phyloP scores from a whole-genome alignment of 2,888 invertebrate species.

The Aquatica leii region DNA sequence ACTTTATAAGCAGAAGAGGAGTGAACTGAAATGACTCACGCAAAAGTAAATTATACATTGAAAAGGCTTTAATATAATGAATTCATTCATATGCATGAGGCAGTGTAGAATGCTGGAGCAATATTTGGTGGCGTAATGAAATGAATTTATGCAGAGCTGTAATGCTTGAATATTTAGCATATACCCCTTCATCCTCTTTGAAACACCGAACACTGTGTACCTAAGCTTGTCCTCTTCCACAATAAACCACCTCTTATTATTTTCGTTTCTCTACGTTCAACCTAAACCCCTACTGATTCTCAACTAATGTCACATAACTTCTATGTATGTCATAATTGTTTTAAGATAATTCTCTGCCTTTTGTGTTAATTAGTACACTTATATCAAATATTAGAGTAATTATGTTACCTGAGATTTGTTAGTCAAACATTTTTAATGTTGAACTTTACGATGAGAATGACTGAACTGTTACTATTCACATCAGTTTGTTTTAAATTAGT shows the following conservation, averaged over 20 bases:
- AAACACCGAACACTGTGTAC: slow-evolving; percentile 58
- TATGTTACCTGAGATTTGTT: no score
- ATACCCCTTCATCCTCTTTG: slow-evolving; percentile 72
- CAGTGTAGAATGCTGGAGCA: slow-evolving; percentile 64
- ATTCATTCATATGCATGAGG: slow-evolving; percentile 72
- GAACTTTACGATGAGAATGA: no score
- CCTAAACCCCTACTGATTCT: slow-evolving; percentile 19
- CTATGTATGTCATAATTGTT: slow-evolving; percentile 12
- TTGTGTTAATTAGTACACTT: no score
- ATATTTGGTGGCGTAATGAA: slow-evolving; percentile 72
- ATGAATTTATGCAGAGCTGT: slow-evolving; percentile 73
- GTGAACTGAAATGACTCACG: slow-evolving; percentile 69
- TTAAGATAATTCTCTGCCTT: not conserved
- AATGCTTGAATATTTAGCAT: slow-evolving; percentile 69
- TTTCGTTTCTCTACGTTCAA: slow-evolving; percentile 41
- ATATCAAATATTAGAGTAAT: no score
- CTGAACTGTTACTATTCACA: no score
- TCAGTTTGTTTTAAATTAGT: no score
- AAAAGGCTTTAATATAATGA: slow-evolving; percentile 73
- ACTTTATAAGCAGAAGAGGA: slow-evolving; percentile 57
- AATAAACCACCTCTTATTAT: slow-evolving; percentile 50
- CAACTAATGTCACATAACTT: slow-evolving; percentile 11
- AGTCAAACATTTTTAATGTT: no score
- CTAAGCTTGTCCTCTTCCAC: slow-evolving; percentile 56
- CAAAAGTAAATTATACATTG: slow-evolving; percentile 74